Evolutionary conservation across 1,140 invertebrate genomes (phyloP).

Genomic region (Drepana arcuata): DNA sequence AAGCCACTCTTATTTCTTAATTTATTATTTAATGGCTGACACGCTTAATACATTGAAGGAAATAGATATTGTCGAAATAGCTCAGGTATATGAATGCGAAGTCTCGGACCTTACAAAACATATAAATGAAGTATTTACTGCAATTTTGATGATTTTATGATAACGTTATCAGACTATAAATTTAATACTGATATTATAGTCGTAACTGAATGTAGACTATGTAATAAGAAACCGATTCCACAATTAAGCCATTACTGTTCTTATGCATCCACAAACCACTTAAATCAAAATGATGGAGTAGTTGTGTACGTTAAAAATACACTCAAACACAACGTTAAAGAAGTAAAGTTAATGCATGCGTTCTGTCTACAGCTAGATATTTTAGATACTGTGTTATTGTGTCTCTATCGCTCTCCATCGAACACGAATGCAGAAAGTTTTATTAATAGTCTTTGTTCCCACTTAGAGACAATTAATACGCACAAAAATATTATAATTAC

Average conservation of each 20-base stretch:
- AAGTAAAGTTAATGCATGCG: neutral
- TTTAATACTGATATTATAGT: conserved; percentile 14
- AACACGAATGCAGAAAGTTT: conserved; percentile 12
- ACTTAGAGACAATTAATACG: conserved; percentile 7
- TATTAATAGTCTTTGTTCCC: conserved; percentile 7
- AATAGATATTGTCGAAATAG: neutral
- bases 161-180: conserved; percentile 4
- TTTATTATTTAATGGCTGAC: neutral
- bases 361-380: neutral
- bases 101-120: conserved; percentile 1
- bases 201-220: conserved; percentile 18
- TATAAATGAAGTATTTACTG: conserved; percentile 10
- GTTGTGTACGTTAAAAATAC: neutral
- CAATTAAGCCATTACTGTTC: neutral
- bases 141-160: conserved; percentile 13
- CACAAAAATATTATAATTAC: conserved; percentile 11
- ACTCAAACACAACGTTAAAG: neutral
- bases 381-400: conserved; percentile 1
- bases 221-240: neutral
- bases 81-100: neutral
- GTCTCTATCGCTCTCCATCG: conserved; percentile 12
- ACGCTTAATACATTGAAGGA: neutral
- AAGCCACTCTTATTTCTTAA: too few species aligned
- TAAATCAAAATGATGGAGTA: neutral
- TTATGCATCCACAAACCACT: neutral